phyloP scores from a whole-genome alignment of 2,888 invertebrate genomes.

The Ophion obscuratus region DNA sequence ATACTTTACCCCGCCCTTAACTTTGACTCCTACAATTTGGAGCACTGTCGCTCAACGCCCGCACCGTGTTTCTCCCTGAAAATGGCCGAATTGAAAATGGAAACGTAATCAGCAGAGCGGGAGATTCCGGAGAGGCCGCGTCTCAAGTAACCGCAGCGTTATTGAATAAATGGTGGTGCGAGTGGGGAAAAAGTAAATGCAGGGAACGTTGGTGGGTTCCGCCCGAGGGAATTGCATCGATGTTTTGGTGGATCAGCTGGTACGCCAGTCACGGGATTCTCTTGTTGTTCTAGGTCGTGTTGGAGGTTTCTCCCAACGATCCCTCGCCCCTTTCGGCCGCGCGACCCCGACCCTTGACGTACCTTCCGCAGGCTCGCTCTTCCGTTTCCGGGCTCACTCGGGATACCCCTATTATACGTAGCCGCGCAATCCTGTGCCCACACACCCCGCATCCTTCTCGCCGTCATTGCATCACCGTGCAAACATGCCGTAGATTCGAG shows the following conservation, averaged over 20 bases:
- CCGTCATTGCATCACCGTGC: neutral
- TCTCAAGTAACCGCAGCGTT: no score
- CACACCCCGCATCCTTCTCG: neutral
- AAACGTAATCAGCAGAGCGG: no score
- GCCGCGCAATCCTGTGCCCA: conserved; percentile 11
- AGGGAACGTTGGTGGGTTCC: neutral
- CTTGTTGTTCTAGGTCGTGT: conserved; percentile 79
- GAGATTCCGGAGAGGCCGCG: no score
- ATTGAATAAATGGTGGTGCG: neutral
- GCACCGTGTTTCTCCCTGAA: no score
- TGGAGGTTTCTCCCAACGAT: conserved; percentile 65
- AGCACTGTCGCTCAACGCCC: no score
- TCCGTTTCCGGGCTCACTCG: conserved; percentile 32
- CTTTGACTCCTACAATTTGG: no score
- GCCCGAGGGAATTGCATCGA: conserved; percentile 50
- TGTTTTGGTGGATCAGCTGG: conserved; percentile 66
- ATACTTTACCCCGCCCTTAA: no score
- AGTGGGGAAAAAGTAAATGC: neutral
- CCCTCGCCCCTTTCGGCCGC: conserved; percentile 37
- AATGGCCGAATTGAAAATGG: no score
- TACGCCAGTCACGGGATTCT: conserved; percentile 72
- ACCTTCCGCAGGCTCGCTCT: conserved; percentile 38
- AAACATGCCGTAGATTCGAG: neutral
- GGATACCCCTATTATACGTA: neutral
- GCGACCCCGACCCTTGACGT: conserved; percentile 16